Conservation (phyloP, 2,113 vertebrate species). For the Alligator mississippiensis region DNA sequence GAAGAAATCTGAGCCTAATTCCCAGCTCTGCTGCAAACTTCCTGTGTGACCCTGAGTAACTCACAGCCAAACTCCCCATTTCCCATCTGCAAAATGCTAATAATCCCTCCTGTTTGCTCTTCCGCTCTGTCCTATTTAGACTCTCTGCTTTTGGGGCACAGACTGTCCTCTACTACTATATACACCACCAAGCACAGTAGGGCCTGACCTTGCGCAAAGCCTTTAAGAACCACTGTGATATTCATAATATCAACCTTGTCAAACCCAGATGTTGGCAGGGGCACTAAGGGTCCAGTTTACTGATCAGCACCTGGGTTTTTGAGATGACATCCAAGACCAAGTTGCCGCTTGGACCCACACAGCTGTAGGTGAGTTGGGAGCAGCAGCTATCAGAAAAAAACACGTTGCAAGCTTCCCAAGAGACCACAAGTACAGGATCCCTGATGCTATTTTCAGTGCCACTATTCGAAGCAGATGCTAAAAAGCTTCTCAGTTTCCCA, state of each 20-base stretch:
- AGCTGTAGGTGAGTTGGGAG: rapidly evolving
- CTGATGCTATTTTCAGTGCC: background rate
- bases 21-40: background rate
- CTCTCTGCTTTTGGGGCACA: background rate
- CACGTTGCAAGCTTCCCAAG: background rate
- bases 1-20: background rate
- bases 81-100: background rate
- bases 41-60: background rate
- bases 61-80: background rate
- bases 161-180: background rate
- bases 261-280: background rate
- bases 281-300: background rate
- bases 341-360: no score
- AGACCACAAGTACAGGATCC: background rate
- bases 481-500: no score
- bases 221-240: background rate
- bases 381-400: rapidly evolving
- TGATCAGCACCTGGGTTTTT: rapidly evolving
- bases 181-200: background rate
- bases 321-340: rapidly evolving
- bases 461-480: background rate
- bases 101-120: background rate
- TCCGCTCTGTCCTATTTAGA: background rate
- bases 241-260: background rate
- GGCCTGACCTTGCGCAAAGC: background rate